Evolutionary conservation across 2,888 invertebrate genomes (phyloP).

Genomic region (Scaptomyza cyrtandrae): DNA sequence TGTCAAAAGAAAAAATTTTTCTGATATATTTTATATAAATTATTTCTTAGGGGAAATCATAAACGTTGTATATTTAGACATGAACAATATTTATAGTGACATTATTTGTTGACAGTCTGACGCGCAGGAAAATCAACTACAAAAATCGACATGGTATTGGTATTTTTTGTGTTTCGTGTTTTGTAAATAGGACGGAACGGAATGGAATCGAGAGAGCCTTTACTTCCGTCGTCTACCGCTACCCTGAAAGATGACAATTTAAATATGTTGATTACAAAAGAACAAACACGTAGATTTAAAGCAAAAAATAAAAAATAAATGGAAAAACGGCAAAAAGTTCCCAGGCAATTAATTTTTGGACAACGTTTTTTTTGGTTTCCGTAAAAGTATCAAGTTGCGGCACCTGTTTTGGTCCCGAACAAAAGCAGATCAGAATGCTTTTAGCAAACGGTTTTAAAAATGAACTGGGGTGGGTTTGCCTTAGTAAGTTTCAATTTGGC

Average conservation of each 20-base stretch:
- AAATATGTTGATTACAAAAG: slow-evolving; percentile 29
- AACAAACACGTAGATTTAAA: slow-evolving; percentile 15
- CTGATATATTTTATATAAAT: slow-evolving; percentile 51
- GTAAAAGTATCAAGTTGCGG: slow-evolving; percentile 10
- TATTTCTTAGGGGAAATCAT: slow-evolving; percentile 63
- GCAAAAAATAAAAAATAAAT: too few species aligned
- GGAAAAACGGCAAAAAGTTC: slow-evolving; percentile 11
- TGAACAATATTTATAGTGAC: slow-evolving; percentile 67
- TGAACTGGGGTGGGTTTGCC: not conserved
- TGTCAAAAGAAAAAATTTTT: slow-evolving; percentile 54
- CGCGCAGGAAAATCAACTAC: slow-evolving; percentile 41
- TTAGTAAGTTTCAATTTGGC: not conserved
- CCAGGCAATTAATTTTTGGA: slow-evolving; percentile 23
- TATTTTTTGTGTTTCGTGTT: not conserved
- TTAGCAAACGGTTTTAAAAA: not conserved
- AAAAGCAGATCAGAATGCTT: not conserved
- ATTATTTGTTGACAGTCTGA: slow-evolving; percentile 56
- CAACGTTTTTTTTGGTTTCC: not conserved
- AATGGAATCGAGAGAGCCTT: not conserved
- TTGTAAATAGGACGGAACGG: too few species aligned
- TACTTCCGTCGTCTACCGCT: slow-evolving; percentile 5
- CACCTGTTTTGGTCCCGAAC: slow-evolving; percentile 29
- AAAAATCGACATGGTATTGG: slow-evolving; percentile 23
- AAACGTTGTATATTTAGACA: slow-evolving; percentile 72
- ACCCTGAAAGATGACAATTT: slow-evolving; percentile 36